Evolutionary conservation across 2,888 invertebrate genomes (phyloP), one percentile per base, ranked within the genome.

Genomic region (Stenichneumon culpator): DNA sequence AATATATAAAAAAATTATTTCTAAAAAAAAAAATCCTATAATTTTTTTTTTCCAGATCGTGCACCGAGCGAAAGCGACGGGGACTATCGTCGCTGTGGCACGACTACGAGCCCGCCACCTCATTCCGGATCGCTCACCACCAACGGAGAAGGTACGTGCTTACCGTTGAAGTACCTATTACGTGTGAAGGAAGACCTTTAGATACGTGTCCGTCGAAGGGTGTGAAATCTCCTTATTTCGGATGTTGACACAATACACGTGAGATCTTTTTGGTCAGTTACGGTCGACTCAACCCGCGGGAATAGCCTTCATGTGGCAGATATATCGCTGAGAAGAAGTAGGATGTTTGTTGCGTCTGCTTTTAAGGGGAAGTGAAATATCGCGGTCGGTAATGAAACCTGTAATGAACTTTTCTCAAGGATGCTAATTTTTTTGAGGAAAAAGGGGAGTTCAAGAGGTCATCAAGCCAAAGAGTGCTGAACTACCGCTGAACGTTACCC

Each of bases 41-140:
- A 11, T n/a, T 3, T 32, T 19, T 67, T 60, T 83, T 91, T 95
- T 95, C 86, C 94, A 96, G 96, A 96, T 94, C 95, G 95, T 90
- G 95, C 96, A 88, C 95, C 95, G 92, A 97, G 97, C 94, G 97
- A 97, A 95, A 75, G 75, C 75, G 60, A 73, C 75, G 96, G 96
- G 93, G 93, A 93, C 90, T 93, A 94, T 88, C 92, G 93, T 84
- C 92, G 94, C 86, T 96, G 95, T 90, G 95, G 96, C 94, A 95
- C 93, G 95, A 95, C 52, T 94, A 95, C 89, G 95, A 95, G 87
- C 95, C 95, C 93, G 95, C 96, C 95, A 79, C 96, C 96, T 93
- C 95, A 79, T 95, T 90, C 95, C 96, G 89, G 97, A 96, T 97
- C 97, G 88, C 95, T 97, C 91, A 97, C 97, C 94, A 97, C 97